Base-by-base conservation (phyloP, 2,113 vertebrate genomes). In the Ictalurus punctatus region DNA sequence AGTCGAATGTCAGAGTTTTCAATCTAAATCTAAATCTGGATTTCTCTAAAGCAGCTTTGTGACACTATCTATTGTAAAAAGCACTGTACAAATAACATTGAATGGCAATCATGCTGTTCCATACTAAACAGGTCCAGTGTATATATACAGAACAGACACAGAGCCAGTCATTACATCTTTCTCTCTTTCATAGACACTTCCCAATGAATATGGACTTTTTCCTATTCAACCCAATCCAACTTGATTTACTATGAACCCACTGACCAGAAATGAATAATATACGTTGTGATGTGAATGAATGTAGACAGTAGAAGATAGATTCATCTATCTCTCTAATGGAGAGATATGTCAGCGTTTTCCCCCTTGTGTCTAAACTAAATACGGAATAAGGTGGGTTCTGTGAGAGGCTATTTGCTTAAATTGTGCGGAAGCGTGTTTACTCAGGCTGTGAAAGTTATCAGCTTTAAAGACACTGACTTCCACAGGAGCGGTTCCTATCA, bases 221-320 rank as follows among this genome's bases (percentile, higher is more conserved):
- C 34, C 34, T 74, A 14, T 91, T 90, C 65, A 87, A 83, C 44
- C 83, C 85, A 79, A 87, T 83, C 74, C 67, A 69, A 30, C 63
- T 61, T 91, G 74, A 87, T 89, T 90, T 86, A 76, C 37, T 16
- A 67, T 83, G 69, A 10, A 67, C 80, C 54, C 30, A 37, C 61
- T 82, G 88, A 89, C 52, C 85, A 86, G 48, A 89, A 90, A 90
- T 89, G 85, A 86, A 84, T 86, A 82, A 86, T 89, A 87, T 83
- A 87, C 84, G 30, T 82, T 34, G 44, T 63, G 82, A 19, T 56
- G 30, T 54, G 85, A 90, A 91, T 89, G 85, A 90, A 90, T 83
- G 86, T 63, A 44, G 87, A 89, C 87, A 87, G 44, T 82, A 82
- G 67, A 52, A 76, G 78, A 85, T 67, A 30, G 87, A 86, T 87